Base-by-base conservation (phyloP, 2,888 invertebrate genomes). In the Dromius quadrimaculatus region DNA sequence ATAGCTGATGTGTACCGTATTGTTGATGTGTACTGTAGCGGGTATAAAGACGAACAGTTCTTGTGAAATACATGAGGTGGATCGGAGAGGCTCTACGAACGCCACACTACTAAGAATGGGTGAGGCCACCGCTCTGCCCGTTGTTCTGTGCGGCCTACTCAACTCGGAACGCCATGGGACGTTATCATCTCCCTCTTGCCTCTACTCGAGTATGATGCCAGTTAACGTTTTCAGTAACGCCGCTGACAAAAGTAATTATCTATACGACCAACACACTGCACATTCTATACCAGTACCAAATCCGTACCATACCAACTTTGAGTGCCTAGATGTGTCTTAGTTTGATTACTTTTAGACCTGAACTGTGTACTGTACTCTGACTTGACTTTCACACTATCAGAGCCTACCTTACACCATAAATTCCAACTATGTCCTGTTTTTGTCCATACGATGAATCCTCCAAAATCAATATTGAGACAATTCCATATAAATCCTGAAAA, bases 81-180 rank as follows among this genome's bases (percentile, higher is more conserved):
- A 62, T 61, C 45, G 65, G 70, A 22, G 74, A 71, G 59, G 71
- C 43, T 72, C 61, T 38, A 73, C 72, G 22, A 69, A 72, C 62
- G 71, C 78, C 9, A 74, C 75, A 43, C 71, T 76, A 28, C 73
- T 76, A 59, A 75, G 75, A 69, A 76, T 79, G 72, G 79, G 79
- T 71, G 83, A 82, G 73, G 79, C 82, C 22, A 77, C 81, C 50
- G 80, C 81, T 62, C 80, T 85, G 74, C 85, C 85, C 68, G 79
- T 84, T 17, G 83, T 85, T 73, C 79, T 85, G 28, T 84, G 84
- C 71, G 84, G 84, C 68, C 79, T 85, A 32, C 75, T 85, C 74
- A 84, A 82, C 69, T 72, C 73, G 43, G 68, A 65, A 15, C 71
- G 74, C 43, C 50, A 54, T 15, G 41, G 41, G 3, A 41, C 13